Evolutionary conservation across 2,113 vertebrate species (phyloP).

Genomic region (Lamprotornis superbus): DNA sequence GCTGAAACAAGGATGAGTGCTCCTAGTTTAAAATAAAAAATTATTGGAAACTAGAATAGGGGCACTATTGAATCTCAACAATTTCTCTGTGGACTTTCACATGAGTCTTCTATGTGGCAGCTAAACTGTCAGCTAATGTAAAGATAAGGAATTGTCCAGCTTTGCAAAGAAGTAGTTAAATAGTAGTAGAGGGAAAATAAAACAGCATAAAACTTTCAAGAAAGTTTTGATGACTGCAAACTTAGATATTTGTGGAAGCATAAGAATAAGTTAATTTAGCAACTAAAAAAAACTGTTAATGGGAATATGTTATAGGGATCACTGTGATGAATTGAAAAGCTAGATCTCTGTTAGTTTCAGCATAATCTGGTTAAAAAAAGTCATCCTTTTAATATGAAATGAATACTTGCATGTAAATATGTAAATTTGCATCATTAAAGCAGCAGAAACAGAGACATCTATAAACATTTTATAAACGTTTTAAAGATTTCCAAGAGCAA

Average conservation of each 20-base stretch:
- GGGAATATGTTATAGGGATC: background rate
- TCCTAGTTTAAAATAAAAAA: background rate
- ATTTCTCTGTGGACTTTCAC: background rate
- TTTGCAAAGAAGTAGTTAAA: background rate
- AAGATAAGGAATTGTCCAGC: background rate
- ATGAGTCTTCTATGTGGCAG: background rate
- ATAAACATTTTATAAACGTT: background rate
- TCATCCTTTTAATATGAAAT: background rate
- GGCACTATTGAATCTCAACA: background rate
- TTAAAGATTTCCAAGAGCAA: background rate
- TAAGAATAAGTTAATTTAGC: background rate
- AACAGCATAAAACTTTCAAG: background rate
- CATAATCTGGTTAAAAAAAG: background rate
- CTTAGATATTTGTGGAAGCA: background rate
- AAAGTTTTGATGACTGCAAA: background rate
- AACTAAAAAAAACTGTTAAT: background rate
- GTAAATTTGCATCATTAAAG: background rate
- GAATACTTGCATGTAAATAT: background rate
- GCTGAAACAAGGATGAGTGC: background rate
- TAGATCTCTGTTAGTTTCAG: background rate
- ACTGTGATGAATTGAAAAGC: background rate
- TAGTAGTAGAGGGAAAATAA: background rate
- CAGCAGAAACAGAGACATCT: background rate
- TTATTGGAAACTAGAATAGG: background rate
- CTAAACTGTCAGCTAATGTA: background rate